Evolutionary conservation across 1,140 invertebrate species (phyloP), one percentile per base, ranked within the genome.

Genomic region (Drosophila gunungcola): DNA sequence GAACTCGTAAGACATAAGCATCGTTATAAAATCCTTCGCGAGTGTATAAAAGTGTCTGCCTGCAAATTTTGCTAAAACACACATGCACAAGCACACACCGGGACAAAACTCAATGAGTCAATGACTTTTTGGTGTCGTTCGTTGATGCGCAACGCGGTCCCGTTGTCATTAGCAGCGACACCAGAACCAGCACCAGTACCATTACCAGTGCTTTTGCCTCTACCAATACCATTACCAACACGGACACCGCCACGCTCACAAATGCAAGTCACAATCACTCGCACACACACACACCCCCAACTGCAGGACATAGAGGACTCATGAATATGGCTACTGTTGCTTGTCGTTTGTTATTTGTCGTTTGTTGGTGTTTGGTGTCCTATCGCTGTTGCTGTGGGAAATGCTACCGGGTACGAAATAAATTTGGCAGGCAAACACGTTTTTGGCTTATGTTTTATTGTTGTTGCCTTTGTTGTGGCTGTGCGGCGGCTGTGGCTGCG

Each of bases 81-180:
- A 41, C 43, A 65, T 29, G 60, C 57, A 65, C n/a, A 38, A 45
- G 53, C 29, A 32, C 73, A 58, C 52, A 55, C 42, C 25, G 38
- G 43, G 51, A 62, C 58, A 51, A 75, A 89, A 80, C 83, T 88
- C 83, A 88, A 88, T 83, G 83, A 88, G 83, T 88, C 83, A 88
- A 88, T 88, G 83, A 88, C 83, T 88, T 88, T 88, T 79, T 83
- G 83, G 83, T 88, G 83, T 88, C 76, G 83, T 53, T 77, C 83
- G 84, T 89, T 88, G 83, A 88, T 88, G 83, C 84, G 84, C 79
- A 81, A 68, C 83, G 76, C 80, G 75, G 79, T 69, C 55, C 68
- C 84, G 84, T 88, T 88, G 83, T 88, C 83, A 88, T 88, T 88
- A 88, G 83, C 81, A 88, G 86, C 83, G 86, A 88, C 83, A 83